A percentile compares a stretch with the other conserved stretches of the same genome.
phyloP scores from a whole-genome alignment of 2,113 vertebrate genomes.

The Gasterosteus aculeatus region DNA sequence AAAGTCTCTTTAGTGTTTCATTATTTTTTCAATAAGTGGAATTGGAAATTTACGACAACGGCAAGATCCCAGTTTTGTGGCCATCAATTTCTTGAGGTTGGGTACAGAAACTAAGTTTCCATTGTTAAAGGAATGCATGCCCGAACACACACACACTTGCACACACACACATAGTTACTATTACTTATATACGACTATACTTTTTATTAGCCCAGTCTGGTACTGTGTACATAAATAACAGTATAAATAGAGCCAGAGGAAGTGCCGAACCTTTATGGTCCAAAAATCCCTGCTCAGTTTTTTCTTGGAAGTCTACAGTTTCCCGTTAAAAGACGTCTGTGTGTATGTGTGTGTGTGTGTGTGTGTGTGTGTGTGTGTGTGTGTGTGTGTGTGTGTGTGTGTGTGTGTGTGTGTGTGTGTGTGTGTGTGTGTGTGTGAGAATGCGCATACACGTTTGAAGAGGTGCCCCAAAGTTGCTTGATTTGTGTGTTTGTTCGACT shows the following conservation, averaged over 20 bases:
- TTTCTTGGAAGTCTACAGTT: slow-evolving; percentile 40
- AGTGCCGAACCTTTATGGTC: slow-evolving; percentile 45
- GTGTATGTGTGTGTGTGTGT: too few species aligned
- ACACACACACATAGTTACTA: slow-evolving; percentile 24
- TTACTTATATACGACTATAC: slow-evolving; percentile 27
- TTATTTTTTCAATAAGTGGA: slow-evolving; percentile 67
- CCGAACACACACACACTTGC: slow-evolving; percentile 33
- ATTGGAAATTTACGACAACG: slow-evolving; percentile 69
- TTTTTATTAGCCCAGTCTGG: slow-evolving; percentile 48
- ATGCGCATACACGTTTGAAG: neutral
- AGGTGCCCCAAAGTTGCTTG: neutral
- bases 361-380: too few species aligned
- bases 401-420: neutral
- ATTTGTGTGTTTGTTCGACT: slow-evolving; percentile 27
- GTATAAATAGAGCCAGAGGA: slow-evolving; percentile 37
- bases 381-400: too few species aligned
- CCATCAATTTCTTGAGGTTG: slow-evolving; percentile 72
- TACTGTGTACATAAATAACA: slow-evolving; percentile 54
- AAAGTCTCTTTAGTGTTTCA: slow-evolving; percentile 52
- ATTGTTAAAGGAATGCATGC: too few species aligned
- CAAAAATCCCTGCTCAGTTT: slow-evolving; percentile 49
- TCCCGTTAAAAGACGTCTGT: slow-evolving; percentile 18
- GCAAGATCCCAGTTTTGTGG: slow-evolving; percentile 60
- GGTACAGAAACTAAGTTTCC: too few species aligned
- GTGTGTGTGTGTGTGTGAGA: neutral